Conservation (phyloP, 2,113 vertebrate species). For the Oryzias celebensis region DNA sequence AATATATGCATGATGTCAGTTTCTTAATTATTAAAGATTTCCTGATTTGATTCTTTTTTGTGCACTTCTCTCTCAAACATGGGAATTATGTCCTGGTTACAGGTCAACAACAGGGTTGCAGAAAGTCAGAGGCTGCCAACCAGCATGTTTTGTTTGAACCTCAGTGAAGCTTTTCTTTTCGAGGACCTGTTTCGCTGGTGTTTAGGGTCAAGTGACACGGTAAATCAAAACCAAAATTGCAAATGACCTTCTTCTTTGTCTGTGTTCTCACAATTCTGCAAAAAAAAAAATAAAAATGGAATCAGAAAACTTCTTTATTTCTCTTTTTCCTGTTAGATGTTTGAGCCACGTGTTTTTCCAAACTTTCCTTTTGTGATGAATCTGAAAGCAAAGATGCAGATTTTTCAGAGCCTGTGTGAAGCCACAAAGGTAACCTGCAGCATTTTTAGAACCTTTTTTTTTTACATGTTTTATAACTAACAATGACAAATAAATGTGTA, state of each 20-base stretch:
- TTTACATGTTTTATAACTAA: no score
- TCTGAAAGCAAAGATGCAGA: constrained; percentile 40
- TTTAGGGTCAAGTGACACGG: not conserved
- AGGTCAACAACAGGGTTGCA: constrained; percentile 50
- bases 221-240: constrained; percentile 4
- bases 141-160: constrained; percentile 15
- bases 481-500: no score
- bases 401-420: not conserved
- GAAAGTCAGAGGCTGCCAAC: constrained; percentile 18
- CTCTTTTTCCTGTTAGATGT: constrained; percentile 2
- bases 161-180: fast-evolving
- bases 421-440: not conserved
- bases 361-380: constrained; percentile 59
- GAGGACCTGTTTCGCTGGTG: constrained; percentile 4
- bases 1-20: constrained; percentile 56
- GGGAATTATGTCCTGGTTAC: not conserved
- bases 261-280: not conserved
- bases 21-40: not conserved
- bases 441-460: not conserved
- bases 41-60: not conserved
- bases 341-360: constrained; percentile 37
- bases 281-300: not conserved
- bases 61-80: not conserved
- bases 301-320: not conserved
- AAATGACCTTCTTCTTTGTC: not conserved